Evolutionary conservation across 1,140 invertebrate species (phyloP).

Genomic region (Holcopasites calliopsidis): DNA sequence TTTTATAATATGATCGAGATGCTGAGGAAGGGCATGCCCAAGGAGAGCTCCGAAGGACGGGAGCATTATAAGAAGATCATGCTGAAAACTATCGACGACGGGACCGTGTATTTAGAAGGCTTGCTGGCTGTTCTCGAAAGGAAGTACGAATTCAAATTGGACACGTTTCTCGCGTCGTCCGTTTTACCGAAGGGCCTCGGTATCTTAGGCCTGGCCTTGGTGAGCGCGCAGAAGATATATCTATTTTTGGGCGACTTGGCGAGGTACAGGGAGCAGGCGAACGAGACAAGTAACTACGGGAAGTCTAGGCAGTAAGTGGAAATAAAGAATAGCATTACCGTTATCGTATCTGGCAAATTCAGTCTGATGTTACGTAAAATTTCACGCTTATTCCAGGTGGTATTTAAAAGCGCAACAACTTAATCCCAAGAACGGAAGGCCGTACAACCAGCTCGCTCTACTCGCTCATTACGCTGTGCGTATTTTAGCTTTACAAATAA

Average conservation of each 20-base stretch:
- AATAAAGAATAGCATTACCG: constrained; percentile 8
- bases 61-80: constrained; percentile 85
- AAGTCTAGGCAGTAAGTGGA: constrained; percentile 87
- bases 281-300: constrained; percentile 91
- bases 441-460: constrained; percentile 97
- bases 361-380: neutral
- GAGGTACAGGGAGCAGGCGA: constrained; percentile 92
- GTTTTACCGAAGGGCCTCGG: constrained; percentile 83
- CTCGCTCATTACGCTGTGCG: constrained; percentile 93
- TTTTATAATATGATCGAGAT: constrained; percentile 95
- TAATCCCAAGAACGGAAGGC: constrained; percentile 96
- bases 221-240: constrained; percentile 92
- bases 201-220: constrained; percentile 86
- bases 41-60: constrained; percentile 76
- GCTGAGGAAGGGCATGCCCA: constrained; percentile 84
- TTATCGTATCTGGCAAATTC: constrained; percentile 26
- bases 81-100: constrained; percentile 89
- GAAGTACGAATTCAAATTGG: constrained; percentile 87
- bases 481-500: constrained; percentile 51
- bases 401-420: constrained; percentile 96
- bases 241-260: constrained; percentile 95
- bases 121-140: constrained; percentile 87
- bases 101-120: constrained; percentile 88
- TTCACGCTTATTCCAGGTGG: constrained; percentile 81
- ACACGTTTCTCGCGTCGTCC: constrained; percentile 77